These are phyloP conservation scores for Chrysina gloriosa DNA, from an alignment of 2,888 invertebrate genomes.

Conservation along the genomic window DNA sequence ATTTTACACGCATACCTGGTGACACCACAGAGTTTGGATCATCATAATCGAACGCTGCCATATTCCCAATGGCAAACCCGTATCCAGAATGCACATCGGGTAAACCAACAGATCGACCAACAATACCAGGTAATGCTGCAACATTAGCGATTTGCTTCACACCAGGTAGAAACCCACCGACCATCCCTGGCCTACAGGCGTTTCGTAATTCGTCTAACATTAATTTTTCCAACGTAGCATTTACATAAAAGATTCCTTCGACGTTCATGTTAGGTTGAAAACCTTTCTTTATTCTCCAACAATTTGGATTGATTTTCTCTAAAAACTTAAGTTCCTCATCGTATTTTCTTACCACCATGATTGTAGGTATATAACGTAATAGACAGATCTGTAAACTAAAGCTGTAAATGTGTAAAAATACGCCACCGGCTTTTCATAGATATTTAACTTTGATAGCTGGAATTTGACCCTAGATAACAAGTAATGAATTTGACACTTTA, in stretches of 20 bases:
- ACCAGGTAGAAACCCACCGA: conserved; percentile 97
- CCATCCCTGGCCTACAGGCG: conserved; percentile 87
- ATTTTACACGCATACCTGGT: conserved; percentile 69
- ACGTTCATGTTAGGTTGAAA: conserved; percentile 99
- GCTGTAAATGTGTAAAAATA: neutral
- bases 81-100: conserved; percentile 99
- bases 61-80: conserved; percentile 99
- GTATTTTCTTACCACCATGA: conserved; percentile 90
- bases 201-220: conserved; percentile 98
- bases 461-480: no score
- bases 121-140: conserved; percentile 97
- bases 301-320: conserved; percentile 85
- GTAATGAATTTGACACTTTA: conserved; percentile 19
- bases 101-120: conserved; percentile 91
- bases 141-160: conserved; percentile 99
- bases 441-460: neutral
- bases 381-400: neutral
- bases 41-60: conserved; percentile 98
- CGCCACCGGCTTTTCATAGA: neutral
- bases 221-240: conserved; percentile 87
- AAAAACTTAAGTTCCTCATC: conserved; percentile 94
- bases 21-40: conserved; percentile 94
- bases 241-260: conserved; percentile 98
- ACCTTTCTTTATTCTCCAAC: conserved; percentile 97
- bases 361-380: conserved; percentile 1